Conservation (phyloP, 2,113 vertebrate species). For the Prochilodus magdalenae region DNA sequence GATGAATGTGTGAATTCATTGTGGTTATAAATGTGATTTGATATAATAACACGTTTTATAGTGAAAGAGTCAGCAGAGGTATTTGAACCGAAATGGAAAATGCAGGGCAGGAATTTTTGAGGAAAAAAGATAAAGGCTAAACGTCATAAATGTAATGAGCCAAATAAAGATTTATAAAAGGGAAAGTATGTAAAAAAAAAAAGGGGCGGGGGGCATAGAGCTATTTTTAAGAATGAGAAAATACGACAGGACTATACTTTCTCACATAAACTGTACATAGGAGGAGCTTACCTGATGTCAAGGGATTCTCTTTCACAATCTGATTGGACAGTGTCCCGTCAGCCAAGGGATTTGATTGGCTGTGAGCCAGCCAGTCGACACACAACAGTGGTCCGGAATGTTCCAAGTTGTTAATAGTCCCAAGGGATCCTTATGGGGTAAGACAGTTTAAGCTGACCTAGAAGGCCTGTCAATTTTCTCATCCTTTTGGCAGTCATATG, state of each 20-base stretch:
- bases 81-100: not conserved
- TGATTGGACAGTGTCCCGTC: constrained; percentile 79
- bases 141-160: constrained; percentile 12
- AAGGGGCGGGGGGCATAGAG: constrained; percentile 4
- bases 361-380: constrained; percentile 76
- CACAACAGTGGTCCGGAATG: constrained; percentile 77
- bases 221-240: constrained; percentile 50
- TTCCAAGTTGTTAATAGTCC: constrained; percentile 68
- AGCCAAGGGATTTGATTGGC: constrained; percentile 78
- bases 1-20: not conserved
- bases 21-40: not conserved
- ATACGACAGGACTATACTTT: constrained; percentile 21
- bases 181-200: not conserved
- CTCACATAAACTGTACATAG: constrained; percentile 20
- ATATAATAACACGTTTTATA: not conserved
- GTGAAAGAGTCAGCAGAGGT: not conserved
- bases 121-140: constrained; percentile 34
- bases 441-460: constrained; percentile 15
- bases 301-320: constrained; percentile 51
- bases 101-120: constrained; percentile 8
- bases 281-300: constrained; percentile 36
- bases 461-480: not conserved
- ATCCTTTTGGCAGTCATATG: too few relatives aligned
- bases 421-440: constrained; percentile 15
- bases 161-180: not conserved